Conservation (phyloP, 2,113 vertebrate species). For the Toxostoma redivivum region DNA sequence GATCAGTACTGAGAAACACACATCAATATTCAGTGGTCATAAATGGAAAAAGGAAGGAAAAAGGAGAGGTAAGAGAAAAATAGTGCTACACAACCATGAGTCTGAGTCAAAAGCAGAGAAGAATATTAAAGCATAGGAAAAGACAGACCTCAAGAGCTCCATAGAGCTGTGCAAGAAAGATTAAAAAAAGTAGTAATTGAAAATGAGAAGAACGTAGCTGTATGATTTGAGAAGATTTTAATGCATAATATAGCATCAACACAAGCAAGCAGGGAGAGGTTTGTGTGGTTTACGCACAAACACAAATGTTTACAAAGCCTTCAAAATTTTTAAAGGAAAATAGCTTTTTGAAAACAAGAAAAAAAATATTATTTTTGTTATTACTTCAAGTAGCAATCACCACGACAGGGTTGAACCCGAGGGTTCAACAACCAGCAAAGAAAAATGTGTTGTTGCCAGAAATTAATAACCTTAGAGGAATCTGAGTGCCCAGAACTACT, state of each 20-base stretch:
- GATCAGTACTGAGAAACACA: background rate
- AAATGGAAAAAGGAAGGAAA: background rate
- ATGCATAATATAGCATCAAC: background rate
- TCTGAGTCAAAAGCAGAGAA: background rate
- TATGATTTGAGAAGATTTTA: background rate
- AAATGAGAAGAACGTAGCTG: background rate
- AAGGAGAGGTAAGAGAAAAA: background rate
- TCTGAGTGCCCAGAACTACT: background rate
- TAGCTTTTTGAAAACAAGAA: background rate
- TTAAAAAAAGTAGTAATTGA: background rate
- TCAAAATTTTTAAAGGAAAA: background rate
- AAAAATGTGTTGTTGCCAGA: background rate
- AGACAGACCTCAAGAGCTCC: background rate
- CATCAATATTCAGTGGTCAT: background rate
- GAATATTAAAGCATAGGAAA: background rate
- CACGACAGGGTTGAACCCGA: rapidly evolving
- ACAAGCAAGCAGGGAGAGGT: background rate
- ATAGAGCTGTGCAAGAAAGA: background rate
- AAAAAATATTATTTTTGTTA: background rate
- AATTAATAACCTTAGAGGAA: background rate
- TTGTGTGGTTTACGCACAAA: background rate
- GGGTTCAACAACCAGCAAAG: background rate
- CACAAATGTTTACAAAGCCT: background rate
- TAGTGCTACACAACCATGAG: background rate
- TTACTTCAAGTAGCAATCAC: background rate